phyloP scores from a whole-genome alignment of 2,797 vertebrate species.

The Phyllotis vaccarum region DNA sequence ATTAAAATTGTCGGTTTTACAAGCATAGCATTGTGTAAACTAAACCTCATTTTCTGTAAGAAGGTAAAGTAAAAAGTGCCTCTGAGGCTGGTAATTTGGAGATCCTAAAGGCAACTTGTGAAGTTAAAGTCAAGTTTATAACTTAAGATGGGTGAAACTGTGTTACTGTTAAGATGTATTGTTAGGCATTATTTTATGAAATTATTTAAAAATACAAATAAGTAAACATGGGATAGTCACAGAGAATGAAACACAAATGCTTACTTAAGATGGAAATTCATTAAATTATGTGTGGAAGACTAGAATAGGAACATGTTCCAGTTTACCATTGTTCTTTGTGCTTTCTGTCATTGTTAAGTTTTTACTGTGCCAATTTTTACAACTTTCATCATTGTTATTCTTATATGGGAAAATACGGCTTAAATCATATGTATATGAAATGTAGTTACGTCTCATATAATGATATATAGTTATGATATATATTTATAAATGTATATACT shows the following conservation, averaged over 20 bases:
- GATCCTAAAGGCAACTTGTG: not conserved
- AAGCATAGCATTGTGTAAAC: not conserved
- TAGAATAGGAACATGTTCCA: not conserved
- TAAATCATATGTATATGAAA: not conserved
- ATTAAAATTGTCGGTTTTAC: not conserved
- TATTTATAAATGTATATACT: not conserved
- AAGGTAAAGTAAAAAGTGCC: not conserved
- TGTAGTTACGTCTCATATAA: not conserved
- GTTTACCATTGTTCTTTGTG: not conserved
- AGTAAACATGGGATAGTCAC: not conserved
- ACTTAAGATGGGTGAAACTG: not conserved
- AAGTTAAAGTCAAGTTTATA: not conserved
- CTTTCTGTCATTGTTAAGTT: not conserved
- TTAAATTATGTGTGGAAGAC: not conserved
- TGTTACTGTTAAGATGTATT: not conserved
- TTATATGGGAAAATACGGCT: not conserved
- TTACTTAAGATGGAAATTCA: not conserved
- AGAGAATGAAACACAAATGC: not conserved
- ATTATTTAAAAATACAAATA: not conserved
- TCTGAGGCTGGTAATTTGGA: not conserved
- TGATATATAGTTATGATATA: not conserved
- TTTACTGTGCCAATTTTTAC: not conserved
- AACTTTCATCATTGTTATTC: not conserved
- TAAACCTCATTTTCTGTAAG: not conserved
- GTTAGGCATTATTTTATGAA: not conserved